phyloP scores from a whole-genome alignment of 2,888 invertebrate species.

The Chrysolina haemoptera region DNA sequence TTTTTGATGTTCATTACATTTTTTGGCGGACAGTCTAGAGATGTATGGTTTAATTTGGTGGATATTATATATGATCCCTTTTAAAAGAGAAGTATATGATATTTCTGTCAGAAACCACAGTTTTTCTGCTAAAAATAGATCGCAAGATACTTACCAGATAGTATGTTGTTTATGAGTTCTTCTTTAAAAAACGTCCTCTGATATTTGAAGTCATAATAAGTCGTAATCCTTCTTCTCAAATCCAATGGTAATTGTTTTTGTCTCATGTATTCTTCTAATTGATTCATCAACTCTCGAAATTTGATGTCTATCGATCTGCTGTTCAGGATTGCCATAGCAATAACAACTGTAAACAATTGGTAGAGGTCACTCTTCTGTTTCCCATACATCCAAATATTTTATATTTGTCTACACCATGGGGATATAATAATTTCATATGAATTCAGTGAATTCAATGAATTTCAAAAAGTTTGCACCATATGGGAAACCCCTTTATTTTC shows the following conservation, averaged over 20 bases:
- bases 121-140: not conserved
- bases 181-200: slow-evolving; percentile 68
- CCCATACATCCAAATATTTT: no score
- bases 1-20: no score
- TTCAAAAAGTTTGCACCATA: no score
- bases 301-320: slow-evolving; percentile 62
- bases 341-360: slow-evolving; percentile 11
- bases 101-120: not conserved
- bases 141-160: slow-evolving; percentile 44
- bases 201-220: slow-evolving; percentile 68
- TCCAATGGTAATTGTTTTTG: slow-evolving; percentile 67
- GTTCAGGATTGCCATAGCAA: slow-evolving; percentile 27
- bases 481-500: no score
- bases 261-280: slow-evolving; percentile 66
- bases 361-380: no score
- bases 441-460: no score
- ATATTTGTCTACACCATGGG: not conserved
- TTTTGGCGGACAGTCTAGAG: no score
- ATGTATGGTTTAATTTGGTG: no score
- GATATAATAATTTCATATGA: no score
- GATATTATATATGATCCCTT: not conserved
- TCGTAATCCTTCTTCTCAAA: slow-evolving; percentile 64
- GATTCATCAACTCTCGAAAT: slow-evolving; percentile 67
- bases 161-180: slow-evolving; percentile 58
- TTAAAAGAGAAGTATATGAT: not conserved